Percentiles rank a stretch among this genome's conserved stretches.
phyloP scores from a whole-genome alignment of 1,140 invertebrate genomes.

The Philotrypesis tridentata region DNA sequence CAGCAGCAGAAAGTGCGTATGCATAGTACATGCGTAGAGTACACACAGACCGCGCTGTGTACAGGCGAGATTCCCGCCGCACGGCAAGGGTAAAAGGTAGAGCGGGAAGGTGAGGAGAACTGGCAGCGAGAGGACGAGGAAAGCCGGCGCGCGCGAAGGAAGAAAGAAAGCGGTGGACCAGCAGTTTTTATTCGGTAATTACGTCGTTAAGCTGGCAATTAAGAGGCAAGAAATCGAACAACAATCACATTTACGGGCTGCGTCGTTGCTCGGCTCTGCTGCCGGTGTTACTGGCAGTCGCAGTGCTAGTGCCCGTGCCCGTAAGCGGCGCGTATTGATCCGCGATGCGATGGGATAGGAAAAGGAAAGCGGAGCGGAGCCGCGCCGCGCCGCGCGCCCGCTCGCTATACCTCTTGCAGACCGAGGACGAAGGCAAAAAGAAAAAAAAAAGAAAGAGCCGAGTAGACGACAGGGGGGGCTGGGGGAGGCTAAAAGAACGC shows the following conservation, averaged over 20 bases:
- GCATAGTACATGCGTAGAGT: too few species aligned
- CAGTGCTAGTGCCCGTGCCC: conserved; percentile 24
- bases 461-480: conserved; percentile 10
- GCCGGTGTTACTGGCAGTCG: neutral
- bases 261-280: conserved; percentile 18
- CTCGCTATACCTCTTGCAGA: conserved; percentile 16
- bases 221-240: conserved; percentile 71
- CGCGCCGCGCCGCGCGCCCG: conserved; percentile 7
- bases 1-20: neutral
- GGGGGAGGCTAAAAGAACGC: conserved; percentile 11
- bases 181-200: conserved; percentile 67
- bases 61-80: conserved; percentile 52
- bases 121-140: neutral
- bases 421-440: conserved; percentile 25
- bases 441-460: conserved; percentile 9
- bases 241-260: conserved; percentile 66
- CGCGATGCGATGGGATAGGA: conserved; percentile 55
- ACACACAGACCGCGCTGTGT: neutral
- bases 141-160: conserved; percentile 20
- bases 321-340: conserved; percentile 66
- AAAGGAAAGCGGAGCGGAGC: conserved; percentile 50
- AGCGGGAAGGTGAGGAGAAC: neutral
- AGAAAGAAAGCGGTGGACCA: conserved; percentile 41
- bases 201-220: conserved; percentile 70
- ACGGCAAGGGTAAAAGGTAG: conserved; percentile 47